These are phyloP conservation scores for Melieria omissa DNA, from an alignment of 2,888 invertebrate species.

Conservation along the genomic window DNA sequence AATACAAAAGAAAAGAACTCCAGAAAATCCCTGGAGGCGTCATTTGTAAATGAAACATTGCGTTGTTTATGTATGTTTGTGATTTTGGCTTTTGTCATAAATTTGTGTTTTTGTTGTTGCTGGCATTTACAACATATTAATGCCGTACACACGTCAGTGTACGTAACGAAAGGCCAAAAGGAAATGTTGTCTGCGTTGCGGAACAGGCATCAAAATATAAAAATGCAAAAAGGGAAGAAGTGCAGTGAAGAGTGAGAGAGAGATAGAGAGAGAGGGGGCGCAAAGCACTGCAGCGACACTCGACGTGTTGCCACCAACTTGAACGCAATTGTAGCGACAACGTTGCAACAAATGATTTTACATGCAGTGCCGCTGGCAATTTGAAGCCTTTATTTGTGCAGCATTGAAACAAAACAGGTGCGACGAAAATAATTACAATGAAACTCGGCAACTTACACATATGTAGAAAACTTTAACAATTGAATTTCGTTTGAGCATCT, in stretches of 20 bases:
- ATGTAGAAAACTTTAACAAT: too few species aligned
- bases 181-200: slow-evolving; percentile 6
- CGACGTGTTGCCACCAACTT: slow-evolving; percentile 10
- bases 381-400: neutral
- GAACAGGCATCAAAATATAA: neutral
- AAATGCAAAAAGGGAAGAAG: slow-evolving; percentile 1
- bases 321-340: slow-evolving; percentile 8
- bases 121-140: slow-evolving; percentile 26
- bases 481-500: too few species aligned
- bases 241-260: slow-evolving; percentile 17
- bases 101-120: slow-evolving; percentile 47
- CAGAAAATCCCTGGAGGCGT: slow-evolving; percentile 34
- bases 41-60: slow-evolving; percentile 36
- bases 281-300: slow-evolving; percentile 15
- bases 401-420: slow-evolving; percentile 21
- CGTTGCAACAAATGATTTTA: slow-evolving; percentile 4
- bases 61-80: slow-evolving; percentile 53
- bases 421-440: slow-evolving; percentile 11
- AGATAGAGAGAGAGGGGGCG: neutral
- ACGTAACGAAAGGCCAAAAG: slow-evolving; percentile 22
- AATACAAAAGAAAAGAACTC: slow-evolving; percentile 21
- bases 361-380: slow-evolving; percentile 14
- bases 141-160: slow-evolving; percentile 18
- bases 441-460: too few species aligned
- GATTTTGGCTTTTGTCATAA: slow-evolving; percentile 22